phyloP scores from a whole-genome alignment of 2,797 vertebrate species.

The Aplochiton taeniatus region DNA sequence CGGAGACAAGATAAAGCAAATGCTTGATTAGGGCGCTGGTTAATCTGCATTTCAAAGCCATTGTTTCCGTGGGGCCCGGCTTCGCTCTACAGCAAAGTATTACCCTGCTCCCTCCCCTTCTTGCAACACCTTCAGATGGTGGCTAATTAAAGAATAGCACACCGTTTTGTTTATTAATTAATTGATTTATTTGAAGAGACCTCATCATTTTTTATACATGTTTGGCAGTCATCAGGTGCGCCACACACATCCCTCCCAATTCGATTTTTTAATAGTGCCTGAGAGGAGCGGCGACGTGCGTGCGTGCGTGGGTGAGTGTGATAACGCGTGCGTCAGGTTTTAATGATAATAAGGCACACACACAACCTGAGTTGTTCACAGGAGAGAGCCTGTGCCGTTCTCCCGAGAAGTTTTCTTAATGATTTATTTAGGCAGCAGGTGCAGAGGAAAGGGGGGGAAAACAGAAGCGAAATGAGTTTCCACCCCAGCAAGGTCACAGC shows the following conservation, averaged over 20 bases:
- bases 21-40: constrained; percentile 20
- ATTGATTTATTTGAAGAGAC: constrained; percentile 5
- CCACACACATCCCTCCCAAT: constrained; percentile 52
- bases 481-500: constrained; percentile 58
- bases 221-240: constrained; percentile 45
- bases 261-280: constrained; percentile 65
- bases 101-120: not conserved
- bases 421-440: constrained; percentile 49
- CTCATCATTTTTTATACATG: constrained; percentile 44
- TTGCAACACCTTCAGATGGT: constrained; percentile 27
- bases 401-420: constrained; percentile 57
- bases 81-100: not conserved
- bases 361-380: constrained; percentile 47
- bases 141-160: constrained; percentile 52
- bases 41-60: constrained; percentile 38
- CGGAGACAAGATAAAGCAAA: constrained; percentile 26
- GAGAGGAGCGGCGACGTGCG: constrained; percentile 46
- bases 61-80: constrained; percentile 20
- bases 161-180: constrained; percentile 26
- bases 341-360: constrained; percentile 49
- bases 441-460: constrained; percentile 35
- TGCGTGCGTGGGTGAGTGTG: constrained; percentile 7
- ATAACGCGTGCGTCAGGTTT: constrained; percentile 28
- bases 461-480: constrained; percentile 54
- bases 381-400: constrained; percentile 47